A percentile compares a stretch with the other conserved stretches of the same genome.
Evolutionary conservation across 2,888 invertebrate species (phyloP).

Genomic region (Acanthosepion esculentum): DNA sequence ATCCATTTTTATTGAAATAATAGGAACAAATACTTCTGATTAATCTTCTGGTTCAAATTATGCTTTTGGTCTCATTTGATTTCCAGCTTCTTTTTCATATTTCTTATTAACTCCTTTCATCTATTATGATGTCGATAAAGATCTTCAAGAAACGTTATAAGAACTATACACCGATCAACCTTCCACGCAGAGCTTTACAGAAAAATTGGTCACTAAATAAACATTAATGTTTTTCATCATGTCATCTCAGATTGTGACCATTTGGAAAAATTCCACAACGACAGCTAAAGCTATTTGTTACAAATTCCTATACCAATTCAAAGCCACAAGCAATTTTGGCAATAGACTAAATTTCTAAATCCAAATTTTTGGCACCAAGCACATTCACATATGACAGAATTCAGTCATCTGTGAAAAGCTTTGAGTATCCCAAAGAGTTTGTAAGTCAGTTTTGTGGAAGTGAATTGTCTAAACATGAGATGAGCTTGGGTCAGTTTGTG

Average conservation of each 20-base stretch:
- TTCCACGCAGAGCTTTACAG: not conserved
- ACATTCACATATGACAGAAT: constrained; percentile 1
- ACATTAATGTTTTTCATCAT: not conserved
- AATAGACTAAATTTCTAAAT: not conserved
- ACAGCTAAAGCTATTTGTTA: not conserved
- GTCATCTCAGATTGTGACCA: not conserved
- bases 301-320: not conserved
- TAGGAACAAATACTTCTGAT: too few species aligned
- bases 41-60: too few species aligned
- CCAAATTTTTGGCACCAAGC: constrained; percentile 6
- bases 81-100: too few species aligned
- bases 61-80: too few species aligned
- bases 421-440: not conserved
- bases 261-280: not conserved
- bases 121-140: too few species aligned
- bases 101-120: too few species aligned
- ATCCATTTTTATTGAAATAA: too few species aligned
- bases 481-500: not conserved
- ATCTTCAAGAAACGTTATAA: too few species aligned
- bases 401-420: not conserved
- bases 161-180: not conserved
- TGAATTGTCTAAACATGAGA: not conserved
- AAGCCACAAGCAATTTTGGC: constrained; percentile 6
- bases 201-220: constrained; percentile 33
- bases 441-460: not conserved